Base-by-base conservation (phyloP, 2,797 vertebrate genomes). In the Pelochelys cantorii region DNA sequence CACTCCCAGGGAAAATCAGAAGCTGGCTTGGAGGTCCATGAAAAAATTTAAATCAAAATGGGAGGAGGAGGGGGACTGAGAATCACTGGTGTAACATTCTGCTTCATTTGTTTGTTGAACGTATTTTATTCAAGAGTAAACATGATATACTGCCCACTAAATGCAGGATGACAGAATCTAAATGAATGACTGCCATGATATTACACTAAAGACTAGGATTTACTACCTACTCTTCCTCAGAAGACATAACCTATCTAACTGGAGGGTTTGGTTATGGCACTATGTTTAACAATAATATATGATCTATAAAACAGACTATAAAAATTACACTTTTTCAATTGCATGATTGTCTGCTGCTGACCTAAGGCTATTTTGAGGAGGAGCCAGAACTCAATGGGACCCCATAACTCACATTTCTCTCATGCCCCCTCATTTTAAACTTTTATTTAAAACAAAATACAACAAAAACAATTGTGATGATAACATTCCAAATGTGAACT, bases 111-210 rank as follows among this genome's bases (percentile, higher is more conserved):
- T 48, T 92, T 79, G 88, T 77, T 85, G 75, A 81, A 88, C n/a
- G 31, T 52, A 81, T 86, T 91, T 95, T 37, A 87, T 90, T 93
- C 88, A 71, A 84, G 91, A 90, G 80, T 83, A 79, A 87, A 89
- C 52, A 55, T 65, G 13, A 91, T 83, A 79, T 53, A 89, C 85
- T 34, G 75, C 18, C 23, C 52, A 62, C 89, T 88, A 79, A 31
- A 80, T 62, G 74, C 77, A 60, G 79, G 78, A 62, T 57, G 85
- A 31, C 85, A 74, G 57, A 90, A 87, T 83, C 93, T 57, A 89
- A 90, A 82, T 68, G 83, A 68, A 29, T 37, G 78, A 60, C 55
- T 87, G 86, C 29, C 79, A 75, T 87, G 27, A 42, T 79, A 87
- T 88, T 37, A 23, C 22, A 55, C 22, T 42, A 74, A 84, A 79